phyloP scores from a whole-genome alignment of 2,113 vertebrate genomes.

The Xiphias gladius region DNA sequence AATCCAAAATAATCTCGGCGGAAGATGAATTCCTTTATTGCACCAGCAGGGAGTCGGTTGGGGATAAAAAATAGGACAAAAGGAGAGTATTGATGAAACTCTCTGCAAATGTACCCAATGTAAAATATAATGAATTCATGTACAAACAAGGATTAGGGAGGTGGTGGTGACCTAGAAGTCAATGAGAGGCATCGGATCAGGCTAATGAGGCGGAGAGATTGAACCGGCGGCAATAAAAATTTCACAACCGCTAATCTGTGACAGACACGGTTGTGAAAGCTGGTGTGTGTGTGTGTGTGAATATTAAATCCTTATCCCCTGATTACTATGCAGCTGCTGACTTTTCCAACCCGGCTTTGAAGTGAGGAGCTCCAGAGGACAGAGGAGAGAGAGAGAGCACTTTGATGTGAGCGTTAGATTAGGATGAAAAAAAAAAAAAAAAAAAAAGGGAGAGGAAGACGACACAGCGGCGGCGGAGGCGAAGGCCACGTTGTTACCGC shows the following conservation, averaged over 20 bases:
- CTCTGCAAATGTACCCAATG: neutral
- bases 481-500: neutral
- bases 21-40: neutral
- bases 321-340: slow-evolving; percentile 70
- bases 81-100: neutral
- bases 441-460: neutral
- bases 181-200: slow-evolving; percentile 9
- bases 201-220: slow-evolving; percentile 31
- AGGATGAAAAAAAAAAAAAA: neutral
- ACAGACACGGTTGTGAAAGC: slow-evolving; percentile 14
- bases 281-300: slow-evolving; percentile 48
- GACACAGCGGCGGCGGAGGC: neutral
- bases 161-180: slow-evolving; percentile 16
- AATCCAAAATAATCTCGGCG: neutral
- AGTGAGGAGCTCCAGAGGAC: slow-evolving; percentile 52
- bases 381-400: slow-evolving; percentile 39
- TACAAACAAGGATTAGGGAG: slow-evolving; percentile 3
- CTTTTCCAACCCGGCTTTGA: slow-evolving; percentile 65
- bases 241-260: slow-evolving; percentile 38
- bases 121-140: neutral
- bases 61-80: neutral
- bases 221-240: neutral
- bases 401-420: slow-evolving; percentile 63
- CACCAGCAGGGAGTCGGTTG: neutral
- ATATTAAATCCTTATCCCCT: slow-evolving; percentile 50